Evolutionary conservation across 2,113 vertebrate species (phyloP).

Genomic region (Ptilorrhoa leucosticta): DNA sequence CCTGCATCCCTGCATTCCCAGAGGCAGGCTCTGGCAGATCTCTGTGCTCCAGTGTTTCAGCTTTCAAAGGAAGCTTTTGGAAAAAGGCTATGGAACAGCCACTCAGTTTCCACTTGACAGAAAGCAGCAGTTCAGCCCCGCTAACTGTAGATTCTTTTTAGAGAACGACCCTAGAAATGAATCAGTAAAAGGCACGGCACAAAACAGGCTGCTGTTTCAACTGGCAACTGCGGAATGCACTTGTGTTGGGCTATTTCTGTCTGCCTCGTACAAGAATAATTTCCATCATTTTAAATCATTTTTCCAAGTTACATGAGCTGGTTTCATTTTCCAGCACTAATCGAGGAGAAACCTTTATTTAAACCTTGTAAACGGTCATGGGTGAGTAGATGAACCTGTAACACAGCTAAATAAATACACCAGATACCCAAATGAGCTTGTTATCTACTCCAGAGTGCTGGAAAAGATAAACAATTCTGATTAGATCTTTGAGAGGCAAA

Average conservation of each 20-base stretch:
- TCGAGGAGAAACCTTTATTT: neutral
- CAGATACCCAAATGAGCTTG: neutral
- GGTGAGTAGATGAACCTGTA: neutral
- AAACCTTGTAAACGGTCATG: neutral
- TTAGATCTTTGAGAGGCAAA: neutral
- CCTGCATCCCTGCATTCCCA: neutral
- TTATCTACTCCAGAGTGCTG: neutral
- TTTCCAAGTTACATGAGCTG: slow-evolving; percentile 2
- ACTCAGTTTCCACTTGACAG: slow-evolving; percentile 13
- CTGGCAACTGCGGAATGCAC: neutral
- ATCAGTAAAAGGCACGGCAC: neutral
- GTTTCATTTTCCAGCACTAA: neutral
- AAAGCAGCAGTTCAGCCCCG: slow-evolving; percentile 31
- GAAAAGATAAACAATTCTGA: neutral
- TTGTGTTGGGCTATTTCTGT: slow-evolving; percentile 43
- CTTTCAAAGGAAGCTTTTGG: slow-evolving; percentile 24
- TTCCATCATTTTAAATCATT: slow-evolving; percentile 10
- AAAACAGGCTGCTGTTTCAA: slow-evolving; percentile 35
- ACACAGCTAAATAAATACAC: neutral
- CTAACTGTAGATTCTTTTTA: slow-evolving; percentile 17
- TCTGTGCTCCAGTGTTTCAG: slow-evolving; percentile 9
- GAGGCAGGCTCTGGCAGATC: neutral
- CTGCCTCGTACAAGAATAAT: neutral
- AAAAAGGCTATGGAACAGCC: neutral
- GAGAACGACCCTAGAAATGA: neutral